These are phyloP conservation scores for Plebejus anna DNA, from an alignment of 2,888 invertebrate species.

Conservation along the genomic window DNA sequence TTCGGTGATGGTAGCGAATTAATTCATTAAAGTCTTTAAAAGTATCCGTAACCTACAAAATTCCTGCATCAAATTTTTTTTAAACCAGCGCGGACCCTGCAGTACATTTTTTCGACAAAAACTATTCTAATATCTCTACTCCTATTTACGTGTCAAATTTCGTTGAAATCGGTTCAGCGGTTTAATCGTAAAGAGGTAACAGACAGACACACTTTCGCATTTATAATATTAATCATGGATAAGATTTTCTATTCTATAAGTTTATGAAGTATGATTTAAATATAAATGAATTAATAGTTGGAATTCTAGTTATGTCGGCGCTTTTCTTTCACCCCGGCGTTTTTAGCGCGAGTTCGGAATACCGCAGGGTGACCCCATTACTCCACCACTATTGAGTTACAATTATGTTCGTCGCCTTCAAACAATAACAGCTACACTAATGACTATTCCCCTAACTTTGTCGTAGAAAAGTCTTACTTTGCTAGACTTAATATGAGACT, in stretches of 20 bases:
- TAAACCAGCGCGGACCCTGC: too few species aligned
- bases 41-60: too few species aligned
- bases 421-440: conserved; percentile 19
- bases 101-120: too few species aligned
- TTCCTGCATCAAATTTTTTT: too few species aligned
- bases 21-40: too few species aligned
- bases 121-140: too few species aligned
- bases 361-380: background rate
- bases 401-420: conserved; percentile 12
- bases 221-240: background rate
- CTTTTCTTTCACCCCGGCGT: conserved; percentile 1
- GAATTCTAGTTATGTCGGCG: background rate
- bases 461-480: background rate
- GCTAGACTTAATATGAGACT: background rate
- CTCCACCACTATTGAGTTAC: conserved; percentile 4
- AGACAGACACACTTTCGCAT: too few species aligned
- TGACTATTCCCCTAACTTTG: background rate
- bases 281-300: background rate
- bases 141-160: too few species aligned
- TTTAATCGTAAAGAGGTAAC: too few species aligned
- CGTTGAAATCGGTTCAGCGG: too few species aligned
- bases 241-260: background rate
- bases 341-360: conserved; percentile 9
- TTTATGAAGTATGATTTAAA: conserved; percentile 6
- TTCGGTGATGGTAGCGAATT: too few species aligned